Base-by-base conservation (phyloP, 2,113 vertebrate genomes). In the Anhinga rufa region DNA sequence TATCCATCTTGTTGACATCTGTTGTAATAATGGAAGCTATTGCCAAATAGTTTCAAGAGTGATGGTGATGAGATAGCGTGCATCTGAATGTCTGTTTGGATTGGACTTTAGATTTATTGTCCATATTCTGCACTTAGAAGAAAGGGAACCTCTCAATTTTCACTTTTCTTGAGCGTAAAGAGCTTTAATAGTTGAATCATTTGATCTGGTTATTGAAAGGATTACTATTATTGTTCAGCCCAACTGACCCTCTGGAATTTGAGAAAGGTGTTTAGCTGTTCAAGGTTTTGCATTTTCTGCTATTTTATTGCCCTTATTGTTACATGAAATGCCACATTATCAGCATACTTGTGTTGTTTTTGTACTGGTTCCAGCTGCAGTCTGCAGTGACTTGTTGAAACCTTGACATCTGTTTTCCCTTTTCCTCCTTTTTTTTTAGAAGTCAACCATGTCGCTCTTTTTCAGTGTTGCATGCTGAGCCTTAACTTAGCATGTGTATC, bases 1-100 rank as follows among this genome's bases (percentile, higher is more conserved):
- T 58, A 90, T 93, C 62, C 87, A 86, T 96, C 85, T 94, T 90
- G 71, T 95, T 96, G 83, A 95, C 91, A 88, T 96, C 84, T 97
- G 94, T 87, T 88, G 32, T 82, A 86, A 44, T 94, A 90, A 81
- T 52, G 46, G 28, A 52, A 97, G 71, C 51, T 95, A 49, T 83
- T 88, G 54, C 86, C 88, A 79, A 87, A 89, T 92, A 70, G 66
- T 94, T 94, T 93, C 46, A 65, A 74, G 70, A 82, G 51, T 80
- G 78, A 86, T 71, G 82, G 44, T 69, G 72, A 91, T 71, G 69
- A 57, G 48, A 72, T 89, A 61, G 55, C 1, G 0, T 93, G 72
- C 14, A 32, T 91, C 49, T 91, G 77, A 92, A 92, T 71, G 77
- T 86, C 82, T 91, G 69, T 94, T 92, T 93, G 76, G 86, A 84